phyloP scores from a whole-genome alignment of 2,888 invertebrate genomes.

The Beris morrisii region DNA sequence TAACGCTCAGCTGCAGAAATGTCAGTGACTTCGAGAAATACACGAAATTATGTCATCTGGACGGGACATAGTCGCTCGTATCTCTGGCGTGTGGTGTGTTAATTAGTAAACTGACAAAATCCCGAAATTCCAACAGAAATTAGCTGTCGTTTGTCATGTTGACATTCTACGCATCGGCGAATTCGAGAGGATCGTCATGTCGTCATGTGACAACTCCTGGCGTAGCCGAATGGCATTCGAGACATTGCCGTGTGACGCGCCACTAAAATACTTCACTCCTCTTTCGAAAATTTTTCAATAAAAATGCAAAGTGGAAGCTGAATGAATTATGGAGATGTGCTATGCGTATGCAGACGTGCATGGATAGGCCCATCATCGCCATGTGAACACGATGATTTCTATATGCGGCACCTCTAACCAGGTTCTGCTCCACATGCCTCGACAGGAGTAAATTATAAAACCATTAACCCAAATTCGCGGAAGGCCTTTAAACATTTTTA shows the following conservation, averaged over 20 bases:
- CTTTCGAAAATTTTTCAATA: slow-evolving; percentile 29
- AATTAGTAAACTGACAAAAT: slow-evolving; percentile 34
- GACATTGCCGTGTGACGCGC: slow-evolving; percentile 11
- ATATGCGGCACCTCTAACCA: neutral
- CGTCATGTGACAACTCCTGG: slow-evolving; percentile 1
- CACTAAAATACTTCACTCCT: slow-evolving; percentile 9
- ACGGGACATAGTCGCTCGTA: neutral
- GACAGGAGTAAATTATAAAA: slow-evolving; percentile 33
- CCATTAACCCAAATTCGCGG: slow-evolving; percentile 33
- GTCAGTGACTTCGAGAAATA: too few relatives aligned
- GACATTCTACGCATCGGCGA: slow-evolving; percentile 33
- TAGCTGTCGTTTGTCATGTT: slow-evolving; percentile 35
- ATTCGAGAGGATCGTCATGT: slow-evolving; percentile 2
- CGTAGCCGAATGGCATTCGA: neutral
- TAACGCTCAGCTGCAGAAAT: slow-evolving; percentile 13
- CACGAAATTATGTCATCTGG: slow-evolving; percentile 6
- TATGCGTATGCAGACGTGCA: slow-evolving; percentile 20
- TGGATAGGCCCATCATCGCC: neutral
- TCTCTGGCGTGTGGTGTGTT: slow-evolving; percentile 6
- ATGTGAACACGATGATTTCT: neutral
- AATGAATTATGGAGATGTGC: slow-evolving; percentile 31
- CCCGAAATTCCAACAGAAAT: slow-evolving; percentile 26
- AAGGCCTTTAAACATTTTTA: slow-evolving; percentile 14
- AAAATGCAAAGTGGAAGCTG: slow-evolving; percentile 34
- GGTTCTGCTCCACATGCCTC: slow-evolving; percentile 24